Evolutionary conservation across 2,888 invertebrate genomes (phyloP).

Genomic region (Tachina fera): DNA sequence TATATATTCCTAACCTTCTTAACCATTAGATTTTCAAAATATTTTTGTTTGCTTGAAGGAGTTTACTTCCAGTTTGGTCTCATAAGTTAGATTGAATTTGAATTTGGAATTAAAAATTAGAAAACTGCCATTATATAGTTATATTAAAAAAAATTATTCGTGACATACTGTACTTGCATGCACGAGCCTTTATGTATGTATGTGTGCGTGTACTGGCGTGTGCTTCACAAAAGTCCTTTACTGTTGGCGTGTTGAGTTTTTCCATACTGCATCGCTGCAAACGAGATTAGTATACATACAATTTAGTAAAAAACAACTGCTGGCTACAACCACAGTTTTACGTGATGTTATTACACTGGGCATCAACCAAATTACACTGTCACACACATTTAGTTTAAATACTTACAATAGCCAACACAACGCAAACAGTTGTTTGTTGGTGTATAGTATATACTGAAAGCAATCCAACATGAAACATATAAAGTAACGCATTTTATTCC

Average conservation of each 20-base stretch:
- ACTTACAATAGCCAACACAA: conserved; percentile 5
- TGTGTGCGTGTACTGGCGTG: neutral
- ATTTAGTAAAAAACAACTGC: conserved; percentile 28
- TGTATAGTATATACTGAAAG: conserved; percentile 13
- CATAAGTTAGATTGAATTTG: no score
- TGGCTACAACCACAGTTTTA: conserved; percentile 72
- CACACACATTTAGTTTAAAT: conserved; percentile 56
- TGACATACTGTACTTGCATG: no score
- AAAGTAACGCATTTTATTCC: conserved; percentile 15
- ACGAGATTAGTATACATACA: conserved; percentile 8
- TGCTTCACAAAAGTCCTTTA: neutral
- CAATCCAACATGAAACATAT: neutral
- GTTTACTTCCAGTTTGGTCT: no score
- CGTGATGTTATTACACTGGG: conserved; percentile 65
- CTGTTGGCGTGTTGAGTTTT: neutral
- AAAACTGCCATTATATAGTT: no score
- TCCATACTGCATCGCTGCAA: conserved; percentile 15
- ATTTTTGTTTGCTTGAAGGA: no score
- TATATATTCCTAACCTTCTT: no score
- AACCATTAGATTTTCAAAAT: no score
- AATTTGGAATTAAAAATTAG: no score
- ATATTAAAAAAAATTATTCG: no score
- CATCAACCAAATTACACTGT: conserved; percentile 16
- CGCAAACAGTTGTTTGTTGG: neutral
- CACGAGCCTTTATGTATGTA: neutral